A percentile compares a stretch with the other conserved stretches of the same genome.
Conservation (phyloP, 2,797 vertebrate species). For the Sparus aurata region DNA sequence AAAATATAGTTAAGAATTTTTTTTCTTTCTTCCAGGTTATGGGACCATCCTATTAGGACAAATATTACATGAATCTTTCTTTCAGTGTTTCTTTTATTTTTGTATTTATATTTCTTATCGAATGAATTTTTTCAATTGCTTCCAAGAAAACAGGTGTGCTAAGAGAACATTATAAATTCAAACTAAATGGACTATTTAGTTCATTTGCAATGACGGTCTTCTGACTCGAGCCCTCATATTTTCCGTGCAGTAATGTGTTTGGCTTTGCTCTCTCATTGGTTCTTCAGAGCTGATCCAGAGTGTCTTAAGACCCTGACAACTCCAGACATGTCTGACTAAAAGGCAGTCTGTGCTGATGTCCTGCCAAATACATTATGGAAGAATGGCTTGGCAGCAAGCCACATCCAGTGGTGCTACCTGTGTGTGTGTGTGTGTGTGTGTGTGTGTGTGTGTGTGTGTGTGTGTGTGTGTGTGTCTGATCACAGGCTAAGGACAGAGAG, state of each 20-base stretch:
- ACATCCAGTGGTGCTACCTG: constrained; percentile 25
- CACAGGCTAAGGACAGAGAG: not conserved
- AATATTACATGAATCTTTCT: too few relatives aligned
- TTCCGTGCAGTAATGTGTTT: constrained; percentile 48
- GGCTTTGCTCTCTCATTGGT: constrained; percentile 21
- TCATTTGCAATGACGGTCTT: constrained; percentile 2
- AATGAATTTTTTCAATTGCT: too few relatives aligned
- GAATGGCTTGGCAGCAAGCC: constrained; percentile 53
- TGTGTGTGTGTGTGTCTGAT: not conserved
- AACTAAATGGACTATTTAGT: not conserved
- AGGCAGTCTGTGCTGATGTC: constrained; percentile 39
- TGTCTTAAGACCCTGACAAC: constrained; percentile 44
- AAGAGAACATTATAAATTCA: not conserved
- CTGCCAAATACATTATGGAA: constrained; percentile 69
- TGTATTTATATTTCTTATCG: too few relatives aligned
- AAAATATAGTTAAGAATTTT: too few relatives aligned
- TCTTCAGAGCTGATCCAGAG: constrained; percentile 32
- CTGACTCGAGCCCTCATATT: not conserved
- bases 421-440: constrained; percentile 11
- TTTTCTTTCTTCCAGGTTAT: too few relatives aligned
- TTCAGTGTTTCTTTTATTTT: too few relatives aligned
- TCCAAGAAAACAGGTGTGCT: not conserved
- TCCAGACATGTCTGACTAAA: constrained; percentile 62
- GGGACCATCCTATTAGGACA: too few relatives aligned
- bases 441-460: constrained; percentile 32